A percentile compares a stretch with the other conserved stretches of the same genome.
These are phyloP conservation scores for Palythoa caribaeorum DNA, from an alignment of 92 coral and sea anemone species.

Conservation along the genomic window DNA sequence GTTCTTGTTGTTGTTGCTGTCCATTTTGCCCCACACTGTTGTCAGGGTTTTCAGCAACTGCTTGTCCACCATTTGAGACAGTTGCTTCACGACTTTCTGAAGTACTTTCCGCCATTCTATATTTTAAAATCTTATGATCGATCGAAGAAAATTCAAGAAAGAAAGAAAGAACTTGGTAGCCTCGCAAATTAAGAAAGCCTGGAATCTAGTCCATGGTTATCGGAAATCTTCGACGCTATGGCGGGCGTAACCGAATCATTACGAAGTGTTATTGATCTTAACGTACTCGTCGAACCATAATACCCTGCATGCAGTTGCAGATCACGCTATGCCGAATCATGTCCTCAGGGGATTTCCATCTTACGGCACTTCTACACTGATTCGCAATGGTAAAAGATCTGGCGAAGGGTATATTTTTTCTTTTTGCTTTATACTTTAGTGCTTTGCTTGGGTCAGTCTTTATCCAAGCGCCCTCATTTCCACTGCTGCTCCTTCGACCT, in stretches of 20 bases:
- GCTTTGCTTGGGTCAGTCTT: conserved; percentile 85
- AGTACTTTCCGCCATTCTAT: conserved; percentile 17
- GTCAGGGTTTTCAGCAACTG: conserved; percentile 47
- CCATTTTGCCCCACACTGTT: conserved; percentile 66
- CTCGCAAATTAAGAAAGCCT: neutral
- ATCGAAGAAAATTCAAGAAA: neutral
- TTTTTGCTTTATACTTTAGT: conserved; percentile 62
- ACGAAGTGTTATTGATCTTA: conserved; percentile 2
- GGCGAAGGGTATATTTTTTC: conserved; percentile 78
- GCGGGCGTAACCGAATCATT: neutral
- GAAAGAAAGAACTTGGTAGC: conserved; percentile 8
- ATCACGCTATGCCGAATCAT: neutral
- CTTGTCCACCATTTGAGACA: conserved; percentile 12
- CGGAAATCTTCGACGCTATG: neutral
- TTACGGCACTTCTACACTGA: neutral
- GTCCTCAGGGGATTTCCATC: neutral
- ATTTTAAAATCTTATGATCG: neutral
- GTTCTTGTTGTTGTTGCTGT: conserved; percentile 75
- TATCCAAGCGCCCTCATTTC: conserved; percentile 87
- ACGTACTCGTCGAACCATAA: neutral
- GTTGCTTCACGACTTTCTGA: conserved; percentile 15
- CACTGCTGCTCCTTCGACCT: conserved; percentile 84
- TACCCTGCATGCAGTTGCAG: neutral
- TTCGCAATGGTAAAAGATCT: conserved; percentile 77
- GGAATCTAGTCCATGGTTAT: no score